Evolutionary conservation across 2,113 vertebrate genomes (phyloP).

Genomic region (Gallinago paraguaiae): DNA sequence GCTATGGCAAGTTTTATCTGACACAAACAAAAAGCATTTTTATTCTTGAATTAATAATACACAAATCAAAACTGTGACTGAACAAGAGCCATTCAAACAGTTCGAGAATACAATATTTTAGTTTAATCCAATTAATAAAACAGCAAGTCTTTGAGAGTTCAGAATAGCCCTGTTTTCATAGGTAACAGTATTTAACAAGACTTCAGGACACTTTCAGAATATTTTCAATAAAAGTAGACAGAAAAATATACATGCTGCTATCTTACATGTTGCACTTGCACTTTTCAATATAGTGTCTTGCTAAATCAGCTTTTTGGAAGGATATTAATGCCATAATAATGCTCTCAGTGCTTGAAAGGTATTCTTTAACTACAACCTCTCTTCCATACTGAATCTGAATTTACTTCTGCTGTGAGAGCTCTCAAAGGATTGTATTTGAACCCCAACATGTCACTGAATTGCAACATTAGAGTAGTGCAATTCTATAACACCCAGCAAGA

Average conservation of each 20-base stretch:
- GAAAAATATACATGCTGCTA: neutral
- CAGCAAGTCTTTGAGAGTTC: slow-evolving; percentile 9
- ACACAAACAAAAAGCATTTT: slow-evolving; percentile 64
- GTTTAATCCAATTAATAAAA: slow-evolving; percentile 57
- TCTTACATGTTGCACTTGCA: neutral
- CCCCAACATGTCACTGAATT: rapidly evolving
- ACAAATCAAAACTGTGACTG: slow-evolving; percentile 38
- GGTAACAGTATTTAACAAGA: slow-evolving; percentile 1
- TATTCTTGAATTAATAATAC: slow-evolving; percentile 64
- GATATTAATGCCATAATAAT: neutral
- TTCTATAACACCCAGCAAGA: neutral
- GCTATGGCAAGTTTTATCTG: slow-evolving; percentile 41
- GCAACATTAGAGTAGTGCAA: neutral
- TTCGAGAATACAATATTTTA: slow-evolving; percentile 39
- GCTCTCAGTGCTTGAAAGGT: neutral
- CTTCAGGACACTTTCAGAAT: neutral
- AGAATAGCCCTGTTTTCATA: neutral
- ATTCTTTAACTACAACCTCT: neutral
- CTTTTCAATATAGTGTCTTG: neutral
- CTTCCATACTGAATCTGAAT: neutral
- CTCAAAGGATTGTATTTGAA: neutral
- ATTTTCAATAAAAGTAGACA: neutral
- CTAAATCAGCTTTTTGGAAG: neutral
- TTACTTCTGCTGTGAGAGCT: neutral
- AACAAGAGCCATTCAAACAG: slow-evolving; percentile 55